A percentile compares a stretch with the other conserved stretches of the same genome.
These are phyloP conservation scores for Odontomyia ornata DNA, from an alignment of 2,888 invertebrate species.

Conservation along the genomic window DNA sequence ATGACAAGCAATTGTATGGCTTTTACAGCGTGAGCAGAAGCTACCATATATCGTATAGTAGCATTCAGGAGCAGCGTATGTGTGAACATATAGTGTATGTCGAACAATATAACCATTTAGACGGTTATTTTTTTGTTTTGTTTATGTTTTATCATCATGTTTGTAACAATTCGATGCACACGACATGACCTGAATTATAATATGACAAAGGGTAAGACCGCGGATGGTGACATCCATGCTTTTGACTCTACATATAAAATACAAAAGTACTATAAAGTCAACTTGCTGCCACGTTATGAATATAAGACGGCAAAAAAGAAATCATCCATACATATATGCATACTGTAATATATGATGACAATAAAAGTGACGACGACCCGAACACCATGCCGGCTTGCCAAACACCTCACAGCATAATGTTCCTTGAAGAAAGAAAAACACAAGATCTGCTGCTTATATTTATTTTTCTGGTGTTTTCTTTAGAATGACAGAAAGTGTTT, in stretches of 20 bases:
- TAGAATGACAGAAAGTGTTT: no score
- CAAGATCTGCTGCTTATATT: neutral
- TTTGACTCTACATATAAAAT: neutral
- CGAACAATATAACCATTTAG: neutral
- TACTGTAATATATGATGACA: neutral
- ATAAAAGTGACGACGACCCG: slow-evolving; percentile 9
- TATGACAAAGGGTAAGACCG: slow-evolving; percentile 26
- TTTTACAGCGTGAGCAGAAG: slow-evolving; percentile 1
- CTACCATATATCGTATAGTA: neutral
- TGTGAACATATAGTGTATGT: neutral
- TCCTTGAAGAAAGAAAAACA: neutral
- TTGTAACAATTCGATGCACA: slow-evolving; percentile 42
- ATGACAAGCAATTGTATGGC: slow-evolving; percentile 37
- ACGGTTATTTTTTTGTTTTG: neutral
- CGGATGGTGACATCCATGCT: neutral
- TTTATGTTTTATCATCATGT: slow-evolving; percentile 39
- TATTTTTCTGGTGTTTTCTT: neutral
- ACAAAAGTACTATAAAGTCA: no score
- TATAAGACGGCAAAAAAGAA: neutral
- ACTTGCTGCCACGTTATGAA: neutral
- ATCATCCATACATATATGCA: no score
- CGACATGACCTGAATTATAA: slow-evolving; percentile 43
- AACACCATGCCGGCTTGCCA: neutral
- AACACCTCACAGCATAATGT: no score
- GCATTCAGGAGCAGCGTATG: neutral